Conservation (phyloP, 2,888 invertebrate genomes). For the Drosophila pseudotakahashii region DNA sequence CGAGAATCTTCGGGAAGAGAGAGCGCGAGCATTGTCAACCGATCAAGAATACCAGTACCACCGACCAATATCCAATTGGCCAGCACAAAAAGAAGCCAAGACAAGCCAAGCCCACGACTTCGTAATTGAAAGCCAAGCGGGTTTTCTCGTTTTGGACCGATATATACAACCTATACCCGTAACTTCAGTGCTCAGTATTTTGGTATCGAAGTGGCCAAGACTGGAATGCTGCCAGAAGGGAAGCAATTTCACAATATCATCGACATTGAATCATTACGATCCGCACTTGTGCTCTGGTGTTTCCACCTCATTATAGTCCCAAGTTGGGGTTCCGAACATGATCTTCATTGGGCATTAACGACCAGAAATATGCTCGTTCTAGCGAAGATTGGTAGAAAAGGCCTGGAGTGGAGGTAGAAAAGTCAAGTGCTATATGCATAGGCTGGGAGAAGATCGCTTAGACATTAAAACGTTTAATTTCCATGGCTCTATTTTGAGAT, state of each 20-base stretch:
- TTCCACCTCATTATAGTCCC: conserved; percentile 25
- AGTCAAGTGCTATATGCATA: conserved; percentile 25
- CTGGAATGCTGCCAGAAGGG: conserved; percentile 24
- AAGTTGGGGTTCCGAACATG: conserved; percentile 6
- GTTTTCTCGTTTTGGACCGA: conserved; percentile 27
- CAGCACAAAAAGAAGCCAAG: conserved; percentile 20
- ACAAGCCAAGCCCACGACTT: conserved; percentile 30
- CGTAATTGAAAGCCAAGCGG: conserved; percentile 39
- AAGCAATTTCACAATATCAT: conserved; percentile 29
- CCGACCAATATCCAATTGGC: conserved; percentile 23
- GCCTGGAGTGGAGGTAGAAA: background rate
- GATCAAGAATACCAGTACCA: conserved; percentile 14
- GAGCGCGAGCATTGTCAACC: conserved; percentile 42
- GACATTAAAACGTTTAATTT: conserved; percentile 5
- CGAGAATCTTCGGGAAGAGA: conserved; percentile 27
- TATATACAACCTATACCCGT: background rate
- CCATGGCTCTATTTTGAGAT: background rate
- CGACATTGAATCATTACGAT: conserved; percentile 20
- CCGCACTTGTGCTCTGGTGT: conserved; percentile 25
- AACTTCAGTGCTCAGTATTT: background rate
- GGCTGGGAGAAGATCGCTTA: background rate
- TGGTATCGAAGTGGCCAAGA: conserved; percentile 1
- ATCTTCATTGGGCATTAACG: conserved; percentile 17
- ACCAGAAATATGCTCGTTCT: conserved; percentile 9
- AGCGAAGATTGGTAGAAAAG: background rate